Evolutionary conservation across 2,113 vertebrate genomes (phyloP).

Genomic region (Tylochromis polylepis): DNA sequence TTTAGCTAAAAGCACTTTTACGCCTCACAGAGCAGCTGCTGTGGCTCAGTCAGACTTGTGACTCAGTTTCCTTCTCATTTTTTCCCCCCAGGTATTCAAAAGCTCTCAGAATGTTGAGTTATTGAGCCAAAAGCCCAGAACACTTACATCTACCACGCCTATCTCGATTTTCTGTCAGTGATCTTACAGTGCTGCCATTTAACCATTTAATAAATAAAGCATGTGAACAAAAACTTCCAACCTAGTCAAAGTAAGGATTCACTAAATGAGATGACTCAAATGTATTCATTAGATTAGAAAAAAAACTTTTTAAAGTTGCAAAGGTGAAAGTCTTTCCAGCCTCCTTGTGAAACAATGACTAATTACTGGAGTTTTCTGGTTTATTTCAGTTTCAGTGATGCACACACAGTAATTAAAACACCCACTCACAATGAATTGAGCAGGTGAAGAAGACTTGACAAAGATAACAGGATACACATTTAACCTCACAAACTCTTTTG

Average conservation of each 20-base stretch:
- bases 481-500: neutral
- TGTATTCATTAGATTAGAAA: neutral
- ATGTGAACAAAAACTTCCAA: neutral
- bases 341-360: neutral
- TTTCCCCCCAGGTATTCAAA: neutral
- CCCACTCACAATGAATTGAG: neutral
- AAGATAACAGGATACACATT: neutral
- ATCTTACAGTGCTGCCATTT: neutral
- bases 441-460: neutral
- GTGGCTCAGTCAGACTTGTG: neutral
- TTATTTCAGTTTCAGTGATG: neutral
- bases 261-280: neutral
- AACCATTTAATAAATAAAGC: neutral
- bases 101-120: neutral
- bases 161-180: neutral
- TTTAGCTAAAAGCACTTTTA: neutral
- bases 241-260: neutral
- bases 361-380: neutral
- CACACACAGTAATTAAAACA: neutral
- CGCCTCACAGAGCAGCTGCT: neutral
- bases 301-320: neutral
- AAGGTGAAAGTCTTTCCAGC: neutral
- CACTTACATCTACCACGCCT: neutral
- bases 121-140: neutral
- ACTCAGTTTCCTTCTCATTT: neutral